Base-by-base conservation (phyloP, 2,113 vertebrate species). In the Corythaeola cristata region DNA sequence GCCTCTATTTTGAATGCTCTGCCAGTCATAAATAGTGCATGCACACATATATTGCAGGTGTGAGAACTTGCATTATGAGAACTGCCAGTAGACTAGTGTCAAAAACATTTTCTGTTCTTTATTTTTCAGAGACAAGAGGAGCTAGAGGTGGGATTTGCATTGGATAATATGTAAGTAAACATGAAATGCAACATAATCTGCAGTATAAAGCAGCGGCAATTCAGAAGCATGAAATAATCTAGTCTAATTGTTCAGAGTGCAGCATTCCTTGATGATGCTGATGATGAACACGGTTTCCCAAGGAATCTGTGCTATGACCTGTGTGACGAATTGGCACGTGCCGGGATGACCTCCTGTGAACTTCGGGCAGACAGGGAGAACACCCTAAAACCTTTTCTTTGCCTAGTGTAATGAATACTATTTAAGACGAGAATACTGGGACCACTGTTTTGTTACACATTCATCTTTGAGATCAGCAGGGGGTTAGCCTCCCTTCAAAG, bases 91-190 rank as follows among this genome's bases (percentile, higher is more conserved):
- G n/a, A 82, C 5, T 14, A 37, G 9, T 60, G 33, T 23, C 64
- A 79, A 59, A 84, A 49, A 1, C 1, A 37, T 88, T 89, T 79
- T 63, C 22, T 44, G 68, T 64, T 32, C 33, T 81, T 88, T 76
- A 33, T 92, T 91, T 93, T 90, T 73, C 88, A 98, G 98, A 82
- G 88, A 73, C 64, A 50, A 24, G 96, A 97, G 49, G 96, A 98
- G 47, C 71, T 98, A 60, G 96, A 98, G 44, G 77, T 98, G 69
- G 97, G 95, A 76, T 98, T 98, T 89, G 80, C 89, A 47, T 55
- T 98, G 93, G 92, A 94, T 23, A 90, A 89, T 30, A 95, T 97
- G 98, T 98, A 67, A 98, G 98, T 98, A 97, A 95, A 84, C 13
- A 24, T 49, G n/a, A 89, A 78, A 73, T 45, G 20, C 49, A 69